Base-by-base conservation (phyloP, 2,797 vertebrate species). In the Coregonus suidteri region DNA sequence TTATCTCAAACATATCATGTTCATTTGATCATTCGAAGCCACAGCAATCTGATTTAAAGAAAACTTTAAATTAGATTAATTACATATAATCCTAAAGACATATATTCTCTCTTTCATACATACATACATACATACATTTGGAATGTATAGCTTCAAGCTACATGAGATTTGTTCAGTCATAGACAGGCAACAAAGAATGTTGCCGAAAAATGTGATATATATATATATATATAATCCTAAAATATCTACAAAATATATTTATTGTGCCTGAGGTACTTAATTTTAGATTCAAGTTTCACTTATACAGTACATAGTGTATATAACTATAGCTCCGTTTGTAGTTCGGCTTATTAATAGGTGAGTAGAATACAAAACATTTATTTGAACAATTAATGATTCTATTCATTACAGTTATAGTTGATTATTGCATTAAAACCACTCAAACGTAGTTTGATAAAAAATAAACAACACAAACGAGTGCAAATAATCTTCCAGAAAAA, bases 11-110 rank as follows among this genome's bases (percentile, higher is more conserved):
- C 18, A 75, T 77, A 65, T 41, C 6, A 67, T 37, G 41, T 47
- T 47, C 25, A 52, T n/a, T 15, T 77, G 54, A 69, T 76, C 41
- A 30, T 31, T 72, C 16, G 15, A 80, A 75, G 15, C 59, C 68
- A 75, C 70, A 34, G 25, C 4, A 64, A 9, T 78, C 18, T 59
- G 70, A 74, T 59, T 77, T 1, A 84, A 77, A 80, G 47, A 81
- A 77, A 47, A 34, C 13, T 64, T 30, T 68, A 73, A 47, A 18
- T 85, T 70, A n/a, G 31, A 78, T 68, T 74, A 79, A 82, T 77
- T n/a, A 6, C 18, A 18, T 18, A 59, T 7, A 59, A 0, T 59
- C 18, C 41, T 47, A 56, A 16, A 56, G 15, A 56, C 54, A 34
- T 34, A 34, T 34, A 34, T 34, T 34, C 31, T 34, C 31, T 34